Conservation (phyloP, 37 sponge, comb jelly and placozoan species). For the Haliclona indistincta region DNA sequence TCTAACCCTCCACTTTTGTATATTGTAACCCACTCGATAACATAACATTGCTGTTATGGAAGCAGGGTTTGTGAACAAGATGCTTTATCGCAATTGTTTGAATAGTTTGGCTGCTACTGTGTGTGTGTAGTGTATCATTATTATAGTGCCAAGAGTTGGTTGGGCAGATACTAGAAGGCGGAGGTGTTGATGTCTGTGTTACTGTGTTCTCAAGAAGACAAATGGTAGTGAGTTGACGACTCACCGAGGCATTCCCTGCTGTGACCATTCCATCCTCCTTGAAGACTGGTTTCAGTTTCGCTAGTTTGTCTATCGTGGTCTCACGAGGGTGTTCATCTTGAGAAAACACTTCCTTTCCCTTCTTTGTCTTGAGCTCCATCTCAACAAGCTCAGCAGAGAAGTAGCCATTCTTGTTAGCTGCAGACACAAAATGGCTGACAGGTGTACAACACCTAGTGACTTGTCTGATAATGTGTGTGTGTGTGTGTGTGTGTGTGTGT, state of each 20-base stretch:
- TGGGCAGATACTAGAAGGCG: neutral
- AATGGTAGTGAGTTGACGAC: neutral
- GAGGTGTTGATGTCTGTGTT: neutral
- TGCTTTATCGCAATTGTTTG: no score
- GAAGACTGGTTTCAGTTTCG: conserved; percentile 83
- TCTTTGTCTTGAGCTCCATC: conserved; percentile 85
- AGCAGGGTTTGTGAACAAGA: no score
- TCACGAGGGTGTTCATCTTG: conserved; percentile 93
- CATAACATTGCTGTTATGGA: no score
- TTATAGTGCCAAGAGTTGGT: neutral
- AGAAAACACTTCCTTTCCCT: conserved; percentile 74
- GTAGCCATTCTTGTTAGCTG: conserved; percentile 68
- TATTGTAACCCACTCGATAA: no score
- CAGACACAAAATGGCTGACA: neutral
- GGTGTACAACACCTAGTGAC: neutral
- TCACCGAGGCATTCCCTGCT: conserved; percentile 99
- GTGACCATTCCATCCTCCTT: conserved; percentile 93
- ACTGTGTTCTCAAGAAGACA: neutral
- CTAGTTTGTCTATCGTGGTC: conserved; percentile 78
- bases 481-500: neutral
- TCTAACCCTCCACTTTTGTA: no score
- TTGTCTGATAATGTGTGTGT: no score
- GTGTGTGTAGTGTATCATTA: no score
- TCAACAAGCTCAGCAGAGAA: conserved; percentile 85
- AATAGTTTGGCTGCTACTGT: no score